These are phyloP conservation scores for Amphibalanus amphitrite DNA, from an alignment of 1,140 invertebrate species.

Conservation along the genomic window DNA sequence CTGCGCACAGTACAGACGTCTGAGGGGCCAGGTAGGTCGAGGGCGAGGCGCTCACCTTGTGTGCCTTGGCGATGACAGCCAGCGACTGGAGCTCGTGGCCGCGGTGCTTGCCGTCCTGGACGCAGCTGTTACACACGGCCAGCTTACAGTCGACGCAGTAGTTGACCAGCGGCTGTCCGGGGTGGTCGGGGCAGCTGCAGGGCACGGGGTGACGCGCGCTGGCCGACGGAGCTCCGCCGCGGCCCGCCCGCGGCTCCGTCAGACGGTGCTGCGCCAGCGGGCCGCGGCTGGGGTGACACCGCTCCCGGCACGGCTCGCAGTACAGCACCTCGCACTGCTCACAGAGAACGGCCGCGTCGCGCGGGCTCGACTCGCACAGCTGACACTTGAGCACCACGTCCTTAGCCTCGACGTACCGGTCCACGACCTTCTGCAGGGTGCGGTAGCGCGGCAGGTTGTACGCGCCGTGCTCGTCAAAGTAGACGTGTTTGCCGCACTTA, in stretches of 20 bases:
- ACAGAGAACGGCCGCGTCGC: slow-evolving; percentile 21
- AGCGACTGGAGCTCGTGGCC: background rate
- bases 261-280: background rate
- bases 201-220: background rate
- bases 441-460: slow-evolving; percentile 78
- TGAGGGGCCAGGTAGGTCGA: too few species aligned
- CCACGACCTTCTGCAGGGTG: slow-evolving; percentile 83
- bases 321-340: background rate
- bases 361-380: slow-evolving; percentile 56
- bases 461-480: slow-evolving; percentile 84
- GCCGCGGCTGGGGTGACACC: background rate
- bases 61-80: background rate
- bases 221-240: background rate
- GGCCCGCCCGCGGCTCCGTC: background rate
- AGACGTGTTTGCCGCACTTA: slow-evolving; percentile 66
- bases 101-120: slow-evolving; percentile 37
- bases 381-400: slow-evolving; percentile 70
- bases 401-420: slow-evolving; percentile 60
- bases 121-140: slow-evolving; percentile 66
- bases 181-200: slow-evolving; percentile 58
- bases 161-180: slow-evolving; percentile 55
- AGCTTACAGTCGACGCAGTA: slow-evolving; percentile 80
- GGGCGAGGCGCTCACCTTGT: background rate
- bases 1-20: too few species aligned
- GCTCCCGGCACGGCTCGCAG: background rate